These are phyloP conservation scores for Sebastes aleutianus DNA, from an alignment of 2,797 vertebrate species.

Conservation along the genomic window DNA sequence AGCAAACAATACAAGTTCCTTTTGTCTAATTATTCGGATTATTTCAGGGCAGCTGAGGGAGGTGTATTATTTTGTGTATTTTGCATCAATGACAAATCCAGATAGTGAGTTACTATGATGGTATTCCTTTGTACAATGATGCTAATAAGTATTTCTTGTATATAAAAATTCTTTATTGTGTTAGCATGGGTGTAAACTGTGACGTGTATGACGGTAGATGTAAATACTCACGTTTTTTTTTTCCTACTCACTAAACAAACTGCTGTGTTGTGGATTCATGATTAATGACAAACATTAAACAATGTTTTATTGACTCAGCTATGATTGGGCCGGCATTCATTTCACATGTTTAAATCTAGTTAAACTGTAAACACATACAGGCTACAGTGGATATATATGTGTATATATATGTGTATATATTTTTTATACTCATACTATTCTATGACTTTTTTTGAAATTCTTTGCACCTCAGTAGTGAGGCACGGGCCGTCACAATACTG, in stretches of 20 bases:
- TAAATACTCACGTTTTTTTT: constrained; percentile 88
- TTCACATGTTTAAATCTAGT: not conserved
- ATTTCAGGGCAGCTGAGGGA: constrained; percentile 63
- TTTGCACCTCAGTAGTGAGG: no score
- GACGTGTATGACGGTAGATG: constrained; percentile 90
- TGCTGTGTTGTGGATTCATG: constrained; percentile 95
- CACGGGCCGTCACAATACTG: no score
- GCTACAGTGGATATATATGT: not conserved
- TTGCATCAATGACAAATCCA: constrained; percentile 84
- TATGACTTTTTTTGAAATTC: fast-evolving
- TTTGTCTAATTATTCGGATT: constrained; percentile 77
- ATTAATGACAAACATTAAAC: constrained; percentile 88
- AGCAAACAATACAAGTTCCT: constrained; percentile 34
- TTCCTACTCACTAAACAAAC: constrained; percentile 86
- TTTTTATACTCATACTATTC: no score
- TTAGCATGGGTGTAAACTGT: constrained; percentile 92
- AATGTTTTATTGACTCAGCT: constrained; percentile 75
- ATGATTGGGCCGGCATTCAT: not conserved
- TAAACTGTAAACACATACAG: not conserved
- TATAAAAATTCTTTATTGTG: constrained; percentile 87
- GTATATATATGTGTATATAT: no score
- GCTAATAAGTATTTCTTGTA: constrained; percentile 74
- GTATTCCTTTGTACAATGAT: constrained; percentile 55
- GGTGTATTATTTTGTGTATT: constrained; percentile 88
- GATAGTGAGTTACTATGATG: constrained; percentile 71